These are phyloP conservation scores for Rhea americana DNA, from an alignment of 2,113 vertebrate species.

Conservation along the genomic window DNA sequence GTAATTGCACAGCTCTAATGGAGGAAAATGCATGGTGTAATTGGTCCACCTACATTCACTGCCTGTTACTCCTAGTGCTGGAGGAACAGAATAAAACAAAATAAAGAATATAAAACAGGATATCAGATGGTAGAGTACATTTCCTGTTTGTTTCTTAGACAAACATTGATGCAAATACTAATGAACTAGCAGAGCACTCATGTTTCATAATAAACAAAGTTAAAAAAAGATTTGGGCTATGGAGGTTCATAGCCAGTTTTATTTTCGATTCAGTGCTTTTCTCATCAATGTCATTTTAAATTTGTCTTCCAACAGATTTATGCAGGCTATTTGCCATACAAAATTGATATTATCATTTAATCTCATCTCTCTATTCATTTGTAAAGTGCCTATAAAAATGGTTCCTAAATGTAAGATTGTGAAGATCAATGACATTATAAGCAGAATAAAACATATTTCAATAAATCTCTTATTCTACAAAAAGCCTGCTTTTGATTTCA, in stretches of 20 bases:
- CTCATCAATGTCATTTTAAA: neutral
- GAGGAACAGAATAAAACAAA: constrained; percentile 12
- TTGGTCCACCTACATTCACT: neutral
- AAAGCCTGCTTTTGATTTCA: neutral
- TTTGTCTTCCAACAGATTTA: constrained; percentile 37
- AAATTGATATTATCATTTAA: constrained; percentile 50
- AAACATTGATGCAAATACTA: neutral
- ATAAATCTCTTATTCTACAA: neutral
- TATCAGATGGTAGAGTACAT: neutral
- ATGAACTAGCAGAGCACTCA: neutral
- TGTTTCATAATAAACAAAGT: neutral
- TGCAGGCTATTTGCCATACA: neutral
- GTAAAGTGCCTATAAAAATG: constrained; percentile 37
- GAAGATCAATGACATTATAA: constrained; percentile 16
- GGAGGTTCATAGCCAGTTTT: neutral
- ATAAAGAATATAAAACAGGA: neutral
- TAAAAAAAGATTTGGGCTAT: neutral
- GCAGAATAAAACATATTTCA: neutral
- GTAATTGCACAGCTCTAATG: neutral
- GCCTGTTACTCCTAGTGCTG: neutral
- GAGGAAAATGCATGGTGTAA: neutral
- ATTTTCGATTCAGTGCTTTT: neutral
- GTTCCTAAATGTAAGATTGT: neutral
- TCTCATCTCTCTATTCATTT: constrained; percentile 18
- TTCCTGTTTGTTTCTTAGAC: constrained; percentile 5